Base-by-base conservation (phyloP, 1,140 invertebrate genomes). In the Forficula auricularia region DNA sequence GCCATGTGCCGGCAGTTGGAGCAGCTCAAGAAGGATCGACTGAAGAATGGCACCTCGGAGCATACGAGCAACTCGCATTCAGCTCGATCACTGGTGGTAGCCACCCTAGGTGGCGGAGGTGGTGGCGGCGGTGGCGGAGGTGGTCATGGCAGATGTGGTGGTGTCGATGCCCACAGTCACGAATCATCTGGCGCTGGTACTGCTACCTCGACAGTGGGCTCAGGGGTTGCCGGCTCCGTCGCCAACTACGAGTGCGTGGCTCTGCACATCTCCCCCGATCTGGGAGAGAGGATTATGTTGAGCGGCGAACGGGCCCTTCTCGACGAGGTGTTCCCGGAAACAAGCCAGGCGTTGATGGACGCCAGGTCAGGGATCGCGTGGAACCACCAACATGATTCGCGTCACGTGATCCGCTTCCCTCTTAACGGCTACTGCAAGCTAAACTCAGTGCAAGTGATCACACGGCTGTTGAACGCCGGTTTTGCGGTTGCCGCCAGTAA, bases 391-490 rank as follows among this genome's bases (percentile, higher is more conserved):
- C 74, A 79, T 47, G 86, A 90, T 60, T 72, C 76, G 32, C 71
- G 79, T 27, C 82, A 87, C 61, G 80, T 90, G 8, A 86, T 90
- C 40, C 68, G 88, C 34, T 91, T 91, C 57, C 87, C 87, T 2
- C 63, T 92, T 9, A 92, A 92, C 59, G 85, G 87, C 46, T 91
- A 87, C 60, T 90, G 84, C 62, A 90, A 91, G 57, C 62, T 92
- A 18, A 91, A 89, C 58, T 89, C 85, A 10, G 74, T 91, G 30
- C 84, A 91, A 62, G 83, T 85, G 19, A 81, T 91, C 47, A 82
- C 82, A 46, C 74, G 85, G 55, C 70, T 92, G 16, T 64, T 91
- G n/a, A 89, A 88, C 59, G 68, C 77, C 44, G 77, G 78, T 22
- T 91, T 91, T 57, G 68, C 69, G 44, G 71, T 91, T 33, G 73